Base-by-base conservation (phyloP, 2,888 invertebrate genomes). In the Amphipoea lucens region DNA sequence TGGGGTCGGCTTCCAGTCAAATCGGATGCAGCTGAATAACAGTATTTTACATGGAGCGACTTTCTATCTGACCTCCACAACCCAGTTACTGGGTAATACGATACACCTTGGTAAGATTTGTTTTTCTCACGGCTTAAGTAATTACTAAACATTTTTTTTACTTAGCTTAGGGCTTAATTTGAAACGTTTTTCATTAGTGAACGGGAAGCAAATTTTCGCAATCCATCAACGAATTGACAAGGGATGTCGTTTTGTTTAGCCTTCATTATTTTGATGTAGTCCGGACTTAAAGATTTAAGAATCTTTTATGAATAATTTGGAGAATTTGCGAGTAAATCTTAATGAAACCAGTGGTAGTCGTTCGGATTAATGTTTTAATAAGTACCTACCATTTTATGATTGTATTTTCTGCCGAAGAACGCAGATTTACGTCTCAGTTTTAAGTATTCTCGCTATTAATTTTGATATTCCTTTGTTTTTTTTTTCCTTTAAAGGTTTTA, bases 201-300 rank as follows among this genome's bases (percentile, higher is more conserved):
- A 68, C 74, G 60, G 17, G 9, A 54, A 76, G 60, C 14, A 40
- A 86, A 79, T 86, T 42, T 57, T 63, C 62, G 29, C 40, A 75
- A 87, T 84, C 80, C 77, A 84, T 87, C 84, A 85, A 63, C 48
- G 36, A 84, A 86, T 87, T 87, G 87, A 84, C 87, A 73, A 62
- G 29, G 73, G 80, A 74, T 84, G 76, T 77, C 40, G 29, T 72
- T 83, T 65, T 75, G 51, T 76, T 51, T 29, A 29, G 79, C 17
- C 29, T 74, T 81, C 76, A 87, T 87, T 86, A 87, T 87, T 74
- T 63, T 57, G 66, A 72, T 68, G 74, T 70, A 70, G 48, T 29
- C 69, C 42, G 57, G 69, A 65, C 23, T 86, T 70, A 45, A 51
- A 73, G 78, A 63, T 86, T 85, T 57, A 78, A 75, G 51, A 17